Evolutionary conservation across 1,140 invertebrate species (phyloP), one percentile per base, ranked within the genome.

Genomic region (Psix sp.): DNA sequence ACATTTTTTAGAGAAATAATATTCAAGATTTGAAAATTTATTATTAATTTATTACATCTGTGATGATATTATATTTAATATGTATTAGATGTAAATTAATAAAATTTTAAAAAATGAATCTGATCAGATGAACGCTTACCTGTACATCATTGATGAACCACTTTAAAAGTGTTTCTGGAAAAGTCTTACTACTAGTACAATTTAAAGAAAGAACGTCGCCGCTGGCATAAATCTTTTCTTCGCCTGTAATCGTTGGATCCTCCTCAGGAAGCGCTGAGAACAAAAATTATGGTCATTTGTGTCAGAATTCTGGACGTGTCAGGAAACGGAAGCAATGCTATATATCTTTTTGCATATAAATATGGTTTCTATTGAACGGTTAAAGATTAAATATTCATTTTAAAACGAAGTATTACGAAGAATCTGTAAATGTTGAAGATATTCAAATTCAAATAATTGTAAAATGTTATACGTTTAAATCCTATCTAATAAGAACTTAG

Each of bases 91-190:
- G n/a, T n/a, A n/a, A n/a, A n/a, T n/a, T n/a, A n/a, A n/a, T n/a
- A 24, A 24, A 24, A 29, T n/a, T 29, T 29, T 1, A 3, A 29
- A 29, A 29, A 7, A 7, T 29, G 6, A 29, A 29, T 39, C 31
- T 9, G 60, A 74, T 42, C 51, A 57, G 39, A n/a, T 9, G n/a
- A n/a, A 48, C 13, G 86, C 87, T 88, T 88, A 95, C 94, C 89
- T 91, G 90, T 77, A 91, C 88, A 66, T 93, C 93, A 82, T 95
- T 95, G 82, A 95, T 93, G 86, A 91, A 94, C 93, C 93, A 95
- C 79, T 91, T 91, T 20, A 95, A 88, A 46, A 90, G 87, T 6
- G 94, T 93, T 17, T 92, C 90, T 15, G 94, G 94, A 83, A 92
- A 92, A 40, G 94, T 94, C 80, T 91, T 93, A 24, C 91, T 92